Base-by-base conservation (phyloP, 2,888 invertebrate species). In the Sesia bembeciformis region DNA sequence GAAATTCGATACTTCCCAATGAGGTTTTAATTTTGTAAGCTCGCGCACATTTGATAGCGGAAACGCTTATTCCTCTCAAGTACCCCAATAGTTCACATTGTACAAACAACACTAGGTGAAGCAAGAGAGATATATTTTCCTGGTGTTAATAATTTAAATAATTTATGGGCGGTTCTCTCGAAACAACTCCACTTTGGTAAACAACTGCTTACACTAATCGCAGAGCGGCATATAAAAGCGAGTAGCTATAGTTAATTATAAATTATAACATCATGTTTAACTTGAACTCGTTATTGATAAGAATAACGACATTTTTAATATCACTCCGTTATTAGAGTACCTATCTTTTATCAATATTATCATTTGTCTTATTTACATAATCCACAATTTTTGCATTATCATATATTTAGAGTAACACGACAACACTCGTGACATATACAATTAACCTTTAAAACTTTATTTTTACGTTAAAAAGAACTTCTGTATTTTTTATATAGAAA, bases 261-360 rank as follows among this genome's bases (percentile, higher is more conserved):
- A 42, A 6, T 5, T 42, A 42, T 42, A 42, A 43, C 54, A 53
- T 57, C 54, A 59, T 56, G 51, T 59, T 62, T 58, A 55, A 58
- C 61, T 60, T 53, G 64, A 64, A 66, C 56, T 57, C 63, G 56
- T 58, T 60, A 52, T 52, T 60, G 64, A 66, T 65, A 64, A 67
- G 58, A 58, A 53, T 49, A 54, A 23, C 23, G 23, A 23, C 23
- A 23, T 23, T 23, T 23, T 23, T 1, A 23, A 23, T 23, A 23
- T 23, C 23, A 23, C 2, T 23, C 23, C 23, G 23, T 23, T 23
- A 23, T 23, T 23, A 23, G 23, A 23, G 23, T 23, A 23, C 23
- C 23, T 23, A 23, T 23, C 23, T 23, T 23, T 23, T 23, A 23
- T 23, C 23, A 23, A 23, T 23, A 23, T 23, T 23, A 23, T 23